Percentiles rank a stretch among this genome's conserved stretches.
phyloP scores from a whole-genome alignment of 64 coral and sea anemone genomes.

The Dendrophyllia cribrosa region DNA sequence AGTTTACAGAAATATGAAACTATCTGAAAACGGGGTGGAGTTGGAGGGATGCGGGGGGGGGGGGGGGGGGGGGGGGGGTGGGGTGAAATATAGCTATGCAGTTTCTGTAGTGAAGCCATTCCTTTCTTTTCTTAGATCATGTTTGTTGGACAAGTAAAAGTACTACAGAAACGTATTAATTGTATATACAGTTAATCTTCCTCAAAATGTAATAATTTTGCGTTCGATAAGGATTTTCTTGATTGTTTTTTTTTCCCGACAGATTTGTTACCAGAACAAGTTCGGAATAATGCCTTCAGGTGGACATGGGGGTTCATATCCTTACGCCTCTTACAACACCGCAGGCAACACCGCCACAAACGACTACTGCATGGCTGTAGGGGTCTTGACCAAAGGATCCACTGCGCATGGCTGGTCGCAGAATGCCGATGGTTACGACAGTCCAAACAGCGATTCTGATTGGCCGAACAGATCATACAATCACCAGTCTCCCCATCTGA shows the following conservation, averaged over 20 bases:
- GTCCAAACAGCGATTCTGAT: constrained; percentile 60
- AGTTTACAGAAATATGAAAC: no score
- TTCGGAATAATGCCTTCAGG: constrained; percentile 47
- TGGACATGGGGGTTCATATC: constrained; percentile 55
- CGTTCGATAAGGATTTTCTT: no score
- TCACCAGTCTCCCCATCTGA: constrained; percentile 58
- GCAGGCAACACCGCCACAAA: constrained; percentile 38
- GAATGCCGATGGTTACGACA: constrained; percentile 62
- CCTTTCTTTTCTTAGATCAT: no score
- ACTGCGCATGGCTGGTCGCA: constrained; percentile 74
- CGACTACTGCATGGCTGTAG: constrained; percentile 83
- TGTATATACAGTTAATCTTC: no score
- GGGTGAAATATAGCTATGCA: no score
- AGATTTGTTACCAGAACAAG: constrained; percentile 79
- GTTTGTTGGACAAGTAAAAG: no score
- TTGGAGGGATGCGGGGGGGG: no score
- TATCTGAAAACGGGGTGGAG: no score
- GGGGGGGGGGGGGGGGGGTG: no score
- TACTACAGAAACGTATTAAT: no score
- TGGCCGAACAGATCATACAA: constrained; percentile 67
- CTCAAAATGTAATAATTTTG: no score
- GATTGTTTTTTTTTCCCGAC: background rate
- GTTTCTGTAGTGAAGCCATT: no score
- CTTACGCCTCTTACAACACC: constrained; percentile 34
- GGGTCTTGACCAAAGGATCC: constrained; percentile 28